Evolutionary conservation across 37 sponge, comb jelly and placozoan species (phyloP), one percentile per base, ranked within the genome.

Genomic region (Ephydatia muelleri): DNA sequence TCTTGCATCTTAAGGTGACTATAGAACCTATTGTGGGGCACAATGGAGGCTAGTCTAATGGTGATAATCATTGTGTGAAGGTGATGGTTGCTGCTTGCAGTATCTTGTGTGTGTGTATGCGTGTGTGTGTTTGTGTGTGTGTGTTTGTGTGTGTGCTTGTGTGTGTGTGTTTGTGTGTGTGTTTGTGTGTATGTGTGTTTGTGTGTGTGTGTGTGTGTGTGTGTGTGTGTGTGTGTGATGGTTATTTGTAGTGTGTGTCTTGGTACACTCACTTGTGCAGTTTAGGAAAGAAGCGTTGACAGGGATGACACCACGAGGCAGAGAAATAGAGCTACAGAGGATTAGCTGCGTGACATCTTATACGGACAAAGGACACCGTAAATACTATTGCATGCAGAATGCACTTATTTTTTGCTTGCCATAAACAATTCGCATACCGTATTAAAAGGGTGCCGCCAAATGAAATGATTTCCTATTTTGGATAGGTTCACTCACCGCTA

Each of bases 261-360:
- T 30, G 57, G 57, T 21, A 30, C 5, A 76, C 90, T 76, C 76
- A 93, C 94, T 90, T 88, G 36, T 83, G 49, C 29, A 94, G 86
- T 49, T 94, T 94, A 30, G 94, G 88, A 23, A 94, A 69, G 48
- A 94, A 94, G 5, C 90, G 73, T 14, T 86, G 47, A 72, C 94
- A 94, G 14, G 94, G 94, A 23, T 89, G 91, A 35, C 94, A 94
- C 94, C 94, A 94, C 19, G 76, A 48, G 49, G 94, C 94, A 48
- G 94, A 90, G 83, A 94, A 94, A 47, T 94, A 94, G 21, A 94
- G 76, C 94, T 93, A 71, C 48, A 83, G n/a, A 3, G 33, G 35
- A 64, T 16, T 40, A 25, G 26, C 23, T 31, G 33, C 57, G 16
- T 1, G 1, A 13, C 9, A 1, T 57, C 14, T 21, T 57, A 57